Evolutionary conservation across 1,140 invertebrate genomes (phyloP), one percentile per base, ranked within the genome.

Genomic region (Cherax destructor): DNA sequence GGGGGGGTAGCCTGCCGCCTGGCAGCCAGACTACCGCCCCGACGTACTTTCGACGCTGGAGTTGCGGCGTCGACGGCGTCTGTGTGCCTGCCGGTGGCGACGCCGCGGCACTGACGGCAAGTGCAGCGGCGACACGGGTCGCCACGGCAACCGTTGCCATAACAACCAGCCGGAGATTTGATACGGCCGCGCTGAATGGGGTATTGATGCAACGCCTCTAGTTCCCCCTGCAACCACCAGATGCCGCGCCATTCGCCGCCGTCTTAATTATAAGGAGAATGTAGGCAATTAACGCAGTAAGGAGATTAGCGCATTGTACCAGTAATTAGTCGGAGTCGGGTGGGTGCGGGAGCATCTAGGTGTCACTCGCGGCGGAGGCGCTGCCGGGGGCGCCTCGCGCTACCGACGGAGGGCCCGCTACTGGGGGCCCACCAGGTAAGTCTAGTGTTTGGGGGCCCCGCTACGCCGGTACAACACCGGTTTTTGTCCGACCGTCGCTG

Each of bases 231-330:
- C 90, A 80, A 81, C 90, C 90, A 50, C 90, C 84, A 91, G 90
- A 91, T 91, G 90, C 50, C 90, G 78, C 84, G 84, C 76, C 90
- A 91, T 76, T 91, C 90, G 90, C 50, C 89, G 76, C 89, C 90
- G 84, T 91, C 90, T 91, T 91, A 91, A 91, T 91, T 91, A 91
- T 91, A 86, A 86, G 90, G 90, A 91, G 90, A 91, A 86, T 91
- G 90, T 91, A 91, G 90, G 90, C 90, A 91, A 91, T 91, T 91
- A 91, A 91, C 84, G 90, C 84, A 86, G 90, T 91, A 86, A 91
- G 90, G 84, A 91, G 90, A 91, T 91, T 91, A 91, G 83, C 78
- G 90, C 90, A 86, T 91, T 91, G 90, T 91, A 81, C 78, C 90
- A 86, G 90, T 91, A 91, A 91, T 91, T 91, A 91, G 90, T 91